Evolutionary conservation across 2,113 vertebrate genomes (phyloP), one percentile per base, ranked within the genome.

Genomic region (Rhadina sibilatrix): DNA sequence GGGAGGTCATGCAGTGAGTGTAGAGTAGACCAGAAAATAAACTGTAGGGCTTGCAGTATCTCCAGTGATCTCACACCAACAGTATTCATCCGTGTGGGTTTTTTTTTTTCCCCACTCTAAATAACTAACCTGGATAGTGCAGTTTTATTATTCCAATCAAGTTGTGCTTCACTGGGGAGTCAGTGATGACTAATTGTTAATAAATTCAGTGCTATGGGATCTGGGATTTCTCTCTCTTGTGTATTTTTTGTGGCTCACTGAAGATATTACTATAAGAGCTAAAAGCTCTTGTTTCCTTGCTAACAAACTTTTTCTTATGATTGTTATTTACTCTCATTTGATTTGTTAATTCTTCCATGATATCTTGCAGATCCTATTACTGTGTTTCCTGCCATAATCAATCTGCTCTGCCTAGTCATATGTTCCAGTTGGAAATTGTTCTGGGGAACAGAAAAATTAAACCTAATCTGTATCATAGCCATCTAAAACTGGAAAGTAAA

Each of bases 211-310:
- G 35, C 60, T 64, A 6, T 38, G 87, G 70, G 60, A 61, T 15
- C 44, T 61, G 89, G 57, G 50, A 68, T 87, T 87, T 90, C 60
- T 92, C 82, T 63, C 74, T 83, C 75, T 37, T 61, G 21, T 57
- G 44, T 75, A 44, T 90, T 91, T 68, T 96, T 96, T 96, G 60
- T 69, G 93, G 78, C 22, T 94, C 40, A 35, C 68, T 88, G 72
- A 87, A 82, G 69, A 24, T 70, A 82, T 18, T 71, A 86, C 83
- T 30, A 47, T 25, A 84, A 77, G 64, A 87, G 68, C 85, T 80
- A 50, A 87, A 90, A 90, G 71, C 72, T 82, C 57, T 76, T 68
- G 21, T 30, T 91, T 88, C 59, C 63, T 89, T 82, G 60, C 84
- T 79, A 95, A 77, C 57, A 78, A 93, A 80, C 71, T 57, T 86